Percentiles rank a stretch among this genome's conserved stretches.
phyloP scores from a whole-genome alignment of 2,888 invertebrate genomes.

The Acanthosoma haemorrhoidale region DNA sequence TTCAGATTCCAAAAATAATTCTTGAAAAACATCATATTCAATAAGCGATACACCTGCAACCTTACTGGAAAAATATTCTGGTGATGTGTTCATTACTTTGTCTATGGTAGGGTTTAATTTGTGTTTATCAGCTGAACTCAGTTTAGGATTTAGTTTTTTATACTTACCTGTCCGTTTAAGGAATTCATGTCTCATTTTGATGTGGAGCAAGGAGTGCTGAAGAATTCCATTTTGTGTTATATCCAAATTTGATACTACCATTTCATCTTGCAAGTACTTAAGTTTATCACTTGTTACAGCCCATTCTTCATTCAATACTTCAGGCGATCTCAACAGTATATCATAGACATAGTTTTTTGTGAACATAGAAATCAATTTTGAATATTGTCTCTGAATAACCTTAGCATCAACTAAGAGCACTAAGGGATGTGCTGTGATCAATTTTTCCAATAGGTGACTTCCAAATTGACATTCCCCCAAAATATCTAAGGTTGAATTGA shows the following conservation, averaged over 20 bases:
- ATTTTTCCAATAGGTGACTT: neutral
- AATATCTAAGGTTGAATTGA: neutral
- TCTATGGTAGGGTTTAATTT: slow-evolving; percentile 32
- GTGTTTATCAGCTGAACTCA: slow-evolving; percentile 10
- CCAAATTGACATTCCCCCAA: slow-evolving; percentile 27
- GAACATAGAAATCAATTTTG: slow-evolving; percentile 1
- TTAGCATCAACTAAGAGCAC: neutral
- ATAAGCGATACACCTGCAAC: slow-evolving; percentile 34
- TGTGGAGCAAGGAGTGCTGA: neutral
- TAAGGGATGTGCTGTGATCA: slow-evolving; percentile 16
- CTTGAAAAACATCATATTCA: slow-evolving; percentile 37
- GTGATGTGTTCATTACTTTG: slow-evolving; percentile 33
- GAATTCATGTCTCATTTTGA: slow-evolving; percentile 33
- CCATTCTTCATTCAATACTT: slow-evolving; percentile 23
- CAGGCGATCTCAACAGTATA: slow-evolving; percentile 29
- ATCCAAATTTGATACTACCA: slow-evolving; percentile 25
- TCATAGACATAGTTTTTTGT: slow-evolving; percentile 14
- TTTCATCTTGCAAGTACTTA: slow-evolving; percentile 27
- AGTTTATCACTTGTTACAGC: slow-evolving; percentile 23
- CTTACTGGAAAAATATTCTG: slow-evolving; percentile 32
- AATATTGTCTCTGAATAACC: neutral
- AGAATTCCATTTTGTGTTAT: slow-evolving; percentile 28
- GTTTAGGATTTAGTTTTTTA: neutral
- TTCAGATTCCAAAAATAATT: slow-evolving; percentile 40
- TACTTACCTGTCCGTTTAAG: slow-evolving; percentile 29